phyloP scores from a whole-genome alignment of 2,888 invertebrate species.

The Pimpla rufipes region DNA sequence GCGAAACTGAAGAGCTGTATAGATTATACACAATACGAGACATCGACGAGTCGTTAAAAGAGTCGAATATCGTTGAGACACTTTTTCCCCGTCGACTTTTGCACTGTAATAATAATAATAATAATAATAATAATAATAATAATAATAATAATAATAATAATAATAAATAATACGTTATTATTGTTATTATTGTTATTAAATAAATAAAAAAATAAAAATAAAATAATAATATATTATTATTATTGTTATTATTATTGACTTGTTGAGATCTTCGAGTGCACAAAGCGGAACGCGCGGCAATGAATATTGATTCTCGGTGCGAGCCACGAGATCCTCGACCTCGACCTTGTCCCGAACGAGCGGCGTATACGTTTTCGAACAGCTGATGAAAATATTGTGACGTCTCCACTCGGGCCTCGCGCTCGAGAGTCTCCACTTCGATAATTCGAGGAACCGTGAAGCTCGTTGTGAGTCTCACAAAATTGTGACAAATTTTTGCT shows the following conservation, averaged over 20 bases:
- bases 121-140: too few relatives aligned
- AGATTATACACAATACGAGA: not conserved
- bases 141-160: too few relatives aligned
- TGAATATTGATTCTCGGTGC: conserved; percentile 33
- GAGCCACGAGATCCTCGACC: conserved; percentile 23
- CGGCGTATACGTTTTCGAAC: not conserved
- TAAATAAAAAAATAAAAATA: too few relatives aligned
- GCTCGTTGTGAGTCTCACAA: not conserved
- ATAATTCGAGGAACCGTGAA: not conserved
- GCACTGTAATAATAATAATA: too few relatives aligned
- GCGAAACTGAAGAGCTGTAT: not conserved
- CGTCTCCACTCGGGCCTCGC: not conserved
- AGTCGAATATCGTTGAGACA: not conserved
- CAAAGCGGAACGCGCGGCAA: conserved; percentile 9
- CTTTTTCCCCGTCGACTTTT: not conserved
- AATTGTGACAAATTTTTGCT: too few relatives aligned
- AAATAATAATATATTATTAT: too few relatives aligned
- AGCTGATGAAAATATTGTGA: not conserved
- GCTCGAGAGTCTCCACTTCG: not conserved
- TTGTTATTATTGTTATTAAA: too few relatives aligned
- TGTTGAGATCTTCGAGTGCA: not conserved
- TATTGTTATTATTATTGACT: not conserved
- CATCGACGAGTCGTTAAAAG: too few relatives aligned
- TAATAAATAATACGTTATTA: too few relatives aligned
- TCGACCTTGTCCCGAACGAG: conserved; percentile 28